Evolutionary conservation across 2,113 vertebrate species (phyloP).

Genomic region (Meleagris gallopavo): DNA sequence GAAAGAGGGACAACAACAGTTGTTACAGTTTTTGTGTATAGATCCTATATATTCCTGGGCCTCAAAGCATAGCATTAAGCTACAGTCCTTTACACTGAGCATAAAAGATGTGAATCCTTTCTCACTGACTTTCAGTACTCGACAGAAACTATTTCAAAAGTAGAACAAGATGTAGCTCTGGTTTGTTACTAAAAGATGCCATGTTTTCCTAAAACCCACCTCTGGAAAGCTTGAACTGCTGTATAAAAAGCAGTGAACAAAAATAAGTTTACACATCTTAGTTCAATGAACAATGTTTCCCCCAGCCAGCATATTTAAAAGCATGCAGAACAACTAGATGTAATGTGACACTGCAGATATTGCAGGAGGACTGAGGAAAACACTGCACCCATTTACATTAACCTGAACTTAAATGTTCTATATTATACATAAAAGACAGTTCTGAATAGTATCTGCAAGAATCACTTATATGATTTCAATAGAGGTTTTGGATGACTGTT

Average conservation of each 20-base stretch:
- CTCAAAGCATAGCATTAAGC: background rate
- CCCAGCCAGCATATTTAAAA: background rate
- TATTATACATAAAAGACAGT: background rate
- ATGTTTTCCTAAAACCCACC: background rate
- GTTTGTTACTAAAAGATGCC: background rate
- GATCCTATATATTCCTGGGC: background rate
- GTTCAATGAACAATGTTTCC: background rate
- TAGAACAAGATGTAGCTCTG: rapidly evolving
- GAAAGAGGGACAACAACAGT: background rate
- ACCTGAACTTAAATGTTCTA: background rate
- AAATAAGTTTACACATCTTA: background rate
- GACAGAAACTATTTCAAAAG: background rate
- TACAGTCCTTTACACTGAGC: background rate
- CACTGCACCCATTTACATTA: background rate
- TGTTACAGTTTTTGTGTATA: background rate
- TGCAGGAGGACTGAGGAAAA: background rate
- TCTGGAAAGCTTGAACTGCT: background rate
- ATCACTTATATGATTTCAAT: background rate
- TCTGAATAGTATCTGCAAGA: background rate
- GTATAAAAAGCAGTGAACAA: background rate
- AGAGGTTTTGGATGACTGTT: background rate
- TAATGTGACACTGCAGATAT: background rate
- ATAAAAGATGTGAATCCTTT: background rate
- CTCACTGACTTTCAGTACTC: background rate
- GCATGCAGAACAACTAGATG: background rate